Evolutionary conservation across 2,113 vertebrate genomes (phyloP).

Genomic region (Cnemophilus loriae): DNA sequence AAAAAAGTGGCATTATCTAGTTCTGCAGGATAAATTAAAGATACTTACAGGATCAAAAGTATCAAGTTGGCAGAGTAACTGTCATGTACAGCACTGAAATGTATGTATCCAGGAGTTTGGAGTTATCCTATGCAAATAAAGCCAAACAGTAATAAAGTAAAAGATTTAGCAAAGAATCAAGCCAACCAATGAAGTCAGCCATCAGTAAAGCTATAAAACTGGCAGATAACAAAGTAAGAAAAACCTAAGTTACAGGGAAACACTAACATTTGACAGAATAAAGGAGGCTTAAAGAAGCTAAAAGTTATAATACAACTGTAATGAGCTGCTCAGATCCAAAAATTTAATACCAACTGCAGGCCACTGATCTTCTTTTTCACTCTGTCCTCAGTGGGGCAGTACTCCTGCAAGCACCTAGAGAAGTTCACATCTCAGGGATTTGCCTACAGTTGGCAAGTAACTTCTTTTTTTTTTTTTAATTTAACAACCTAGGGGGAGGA

Average conservation of each 20-base stretch:
- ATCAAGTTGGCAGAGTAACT: neutral
- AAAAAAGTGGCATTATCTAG: neutral
- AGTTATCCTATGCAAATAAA: conserved; percentile 32
- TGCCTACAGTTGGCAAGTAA: neutral
- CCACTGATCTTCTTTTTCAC: neutral
- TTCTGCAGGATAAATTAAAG: conserved; percentile 39
- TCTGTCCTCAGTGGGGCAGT: neutral
- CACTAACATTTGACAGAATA: neutral
- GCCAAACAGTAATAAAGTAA: neutral
- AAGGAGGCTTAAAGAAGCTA: conserved; percentile 7
- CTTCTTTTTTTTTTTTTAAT: neutral
- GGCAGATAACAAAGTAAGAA: neutral
- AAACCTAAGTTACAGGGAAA: neutral
- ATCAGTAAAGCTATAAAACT: neutral
- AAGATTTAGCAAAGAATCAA: conserved; percentile 11
- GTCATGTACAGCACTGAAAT: neutral
- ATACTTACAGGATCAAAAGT: conserved; percentile 27
- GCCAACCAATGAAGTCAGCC: neutral
- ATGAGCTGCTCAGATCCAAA: neutral
- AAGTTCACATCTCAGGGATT: neutral
- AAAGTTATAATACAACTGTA: neutral
- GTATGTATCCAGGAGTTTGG: neutral
- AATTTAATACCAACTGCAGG: neutral
- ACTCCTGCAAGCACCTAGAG: neutral
- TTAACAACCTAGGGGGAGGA: neutral